Evolutionary conservation across 2,888 invertebrate species (phyloP).

Genomic region (Bibio marci): DNA sequence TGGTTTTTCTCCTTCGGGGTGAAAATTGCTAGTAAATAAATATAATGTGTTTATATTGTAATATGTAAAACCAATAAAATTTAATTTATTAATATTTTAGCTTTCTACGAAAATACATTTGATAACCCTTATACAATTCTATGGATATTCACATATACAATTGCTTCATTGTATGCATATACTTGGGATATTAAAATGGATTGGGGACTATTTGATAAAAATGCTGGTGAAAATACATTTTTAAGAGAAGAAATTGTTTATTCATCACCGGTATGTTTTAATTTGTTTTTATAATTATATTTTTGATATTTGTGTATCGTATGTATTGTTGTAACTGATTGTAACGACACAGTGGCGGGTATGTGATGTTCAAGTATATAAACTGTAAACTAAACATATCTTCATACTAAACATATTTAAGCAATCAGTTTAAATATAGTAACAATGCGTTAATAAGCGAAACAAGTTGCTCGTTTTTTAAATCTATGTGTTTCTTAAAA

Average conservation of each 20-base stretch:
- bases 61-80: background rate
- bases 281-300: slow-evolving; percentile 1
- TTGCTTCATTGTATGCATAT: slow-evolving; percentile 88
- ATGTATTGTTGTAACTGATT: background rate
- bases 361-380: no score
- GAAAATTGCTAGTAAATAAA: no score
- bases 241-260: slow-evolving; percentile 92
- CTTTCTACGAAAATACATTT: slow-evolving; percentile 38
- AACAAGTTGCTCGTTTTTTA: no score
- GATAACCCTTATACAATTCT: slow-evolving; percentile 76
- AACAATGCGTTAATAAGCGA: no score
- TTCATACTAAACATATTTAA: no score
- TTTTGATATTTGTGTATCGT: background rate
- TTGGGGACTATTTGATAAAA: slow-evolving; percentile 90
- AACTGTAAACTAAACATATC: no score
- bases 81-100: slow-evolving; percentile 23
- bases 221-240: slow-evolving; percentile 80
- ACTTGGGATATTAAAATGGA: slow-evolving; percentile 99
- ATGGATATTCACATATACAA: slow-evolving; percentile 70
- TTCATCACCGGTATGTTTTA: slow-evolving; percentile 57
- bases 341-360: background rate
- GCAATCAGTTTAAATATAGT: no score
- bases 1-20: no score
- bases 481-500: no score
- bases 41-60: slow-evolving; percentile 6